Evolutionary conservation across 1,140 invertebrate species (phyloP).

Genomic region (Drosophila pandora): DNA sequence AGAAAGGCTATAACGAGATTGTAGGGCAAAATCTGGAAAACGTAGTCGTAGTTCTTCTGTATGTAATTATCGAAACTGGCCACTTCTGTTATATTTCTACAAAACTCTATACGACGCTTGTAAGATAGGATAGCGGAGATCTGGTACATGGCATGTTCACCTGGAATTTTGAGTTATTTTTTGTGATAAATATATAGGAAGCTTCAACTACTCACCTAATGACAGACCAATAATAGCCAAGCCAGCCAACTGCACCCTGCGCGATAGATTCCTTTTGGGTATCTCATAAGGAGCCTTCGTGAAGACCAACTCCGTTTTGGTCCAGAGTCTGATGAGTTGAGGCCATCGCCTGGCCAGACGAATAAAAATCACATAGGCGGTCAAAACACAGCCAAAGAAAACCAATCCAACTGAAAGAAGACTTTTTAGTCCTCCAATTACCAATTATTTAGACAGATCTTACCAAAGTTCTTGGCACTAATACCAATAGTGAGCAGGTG

Average conservation of each 20-base stretch:
- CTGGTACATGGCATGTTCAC: slow-evolving; percentile 64
- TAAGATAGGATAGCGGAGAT: slow-evolving; percentile 51
- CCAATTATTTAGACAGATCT: background rate
- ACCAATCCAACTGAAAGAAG: slow-evolving; percentile 61
- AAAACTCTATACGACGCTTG: slow-evolving; percentile 30
- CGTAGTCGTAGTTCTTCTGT: slow-evolving; percentile 64
- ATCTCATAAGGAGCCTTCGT: slow-evolving; percentile 61
- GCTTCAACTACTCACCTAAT: slow-evolving; percentile 16
- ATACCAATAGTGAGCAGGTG: slow-evolving; percentile 62
- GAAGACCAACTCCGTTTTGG: slow-evolving; percentile 64
- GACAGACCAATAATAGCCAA: slow-evolving; percentile 61
- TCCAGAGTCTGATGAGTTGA: slow-evolving; percentile 63
- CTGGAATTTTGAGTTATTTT: slow-evolving; percentile 12
- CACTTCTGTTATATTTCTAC: slow-evolving; percentile 37
- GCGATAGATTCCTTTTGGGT: slow-evolving; percentile 41
- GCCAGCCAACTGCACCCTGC: slow-evolving; percentile 62
- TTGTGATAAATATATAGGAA: too few species aligned
- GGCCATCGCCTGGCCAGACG: slow-evolving; percentile 67
- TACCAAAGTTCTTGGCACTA: slow-evolving; percentile 76
- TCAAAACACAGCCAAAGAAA: slow-evolving; percentile 57
- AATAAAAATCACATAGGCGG: slow-evolving; percentile 57
- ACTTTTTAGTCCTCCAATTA: background rate
- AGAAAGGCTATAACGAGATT: slow-evolving; percentile 30
- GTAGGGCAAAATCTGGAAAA: slow-evolving; percentile 60
- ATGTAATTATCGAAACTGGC: slow-evolving; percentile 61